Conservation (phyloP, 2,888 invertebrate species). For the Gnatocerus cornutus region DNA sequence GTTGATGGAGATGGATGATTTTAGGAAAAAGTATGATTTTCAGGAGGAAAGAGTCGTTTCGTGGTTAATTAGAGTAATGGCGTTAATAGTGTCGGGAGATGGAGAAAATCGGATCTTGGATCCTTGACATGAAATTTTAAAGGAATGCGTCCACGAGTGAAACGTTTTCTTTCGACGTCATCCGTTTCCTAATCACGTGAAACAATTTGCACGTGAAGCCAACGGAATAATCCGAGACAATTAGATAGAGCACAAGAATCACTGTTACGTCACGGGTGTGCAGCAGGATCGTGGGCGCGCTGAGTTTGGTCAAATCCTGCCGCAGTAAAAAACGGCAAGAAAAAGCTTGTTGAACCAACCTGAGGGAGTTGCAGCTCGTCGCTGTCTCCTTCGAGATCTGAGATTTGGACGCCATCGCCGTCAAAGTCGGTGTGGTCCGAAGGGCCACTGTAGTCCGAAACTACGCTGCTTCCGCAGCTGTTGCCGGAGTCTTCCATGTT, state of each 20-base stretch:
- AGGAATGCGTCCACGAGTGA: conserved; percentile 20
- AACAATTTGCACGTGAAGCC: conserved; percentile 32
- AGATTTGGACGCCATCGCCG: conserved; percentile 75
- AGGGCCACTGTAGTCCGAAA: conserved; percentile 68
- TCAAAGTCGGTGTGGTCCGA: conserved; percentile 72
- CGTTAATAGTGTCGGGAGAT: background rate
- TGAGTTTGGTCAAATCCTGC: conserved; percentile 10
- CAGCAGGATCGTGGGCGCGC: conserved; percentile 8
- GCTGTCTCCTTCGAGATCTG: conserved; percentile 74
- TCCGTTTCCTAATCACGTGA: conserved; percentile 36
- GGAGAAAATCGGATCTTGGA: conserved; percentile 23
- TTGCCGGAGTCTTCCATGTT: conserved; percentile 71
- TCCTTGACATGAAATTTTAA: conserved; percentile 22
- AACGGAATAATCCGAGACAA: conserved; percentile 30
- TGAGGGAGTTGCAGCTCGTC: conserved; percentile 70
- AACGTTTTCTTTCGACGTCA: conserved; percentile 25
- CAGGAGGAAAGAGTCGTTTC: background rate
- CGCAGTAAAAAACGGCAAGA: background rate
- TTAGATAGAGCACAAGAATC: conserved; percentile 26
- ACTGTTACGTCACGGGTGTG: conserved; percentile 29
- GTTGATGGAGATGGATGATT: no score
- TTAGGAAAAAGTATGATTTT: no score
- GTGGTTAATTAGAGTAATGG: background rate
- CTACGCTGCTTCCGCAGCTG: conserved; percentile 71
- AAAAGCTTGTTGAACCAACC: conserved; percentile 58